These are phyloP conservation scores for Tribolium freemani DNA, from an alignment of 2,888 invertebrate species.

Conservation along the genomic window DNA sequence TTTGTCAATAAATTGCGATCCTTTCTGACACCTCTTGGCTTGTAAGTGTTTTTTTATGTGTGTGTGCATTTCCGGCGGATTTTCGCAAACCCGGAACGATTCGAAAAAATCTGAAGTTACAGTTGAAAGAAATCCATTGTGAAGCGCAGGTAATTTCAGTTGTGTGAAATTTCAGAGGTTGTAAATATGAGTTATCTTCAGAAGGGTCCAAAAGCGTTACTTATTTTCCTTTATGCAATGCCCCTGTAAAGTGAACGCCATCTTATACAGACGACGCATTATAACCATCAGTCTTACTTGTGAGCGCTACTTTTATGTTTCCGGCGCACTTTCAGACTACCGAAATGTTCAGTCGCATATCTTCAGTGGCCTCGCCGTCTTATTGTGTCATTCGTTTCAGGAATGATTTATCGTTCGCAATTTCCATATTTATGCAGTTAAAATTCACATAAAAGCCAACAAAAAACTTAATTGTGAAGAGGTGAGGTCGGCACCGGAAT, in stretches of 20 bases:
- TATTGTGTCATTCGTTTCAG: constrained; percentile 37
- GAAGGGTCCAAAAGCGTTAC: constrained; percentile 12
- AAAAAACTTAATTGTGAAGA: constrained; percentile 31
- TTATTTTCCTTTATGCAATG: constrained; percentile 36
- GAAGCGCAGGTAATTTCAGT: constrained; percentile 4
- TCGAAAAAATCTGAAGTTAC: not conserved
- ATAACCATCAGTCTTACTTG: constrained; percentile 44
- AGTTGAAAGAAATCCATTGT: not conserved
- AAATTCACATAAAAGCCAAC: constrained; percentile 22
- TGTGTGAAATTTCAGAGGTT: constrained; percentile 4
- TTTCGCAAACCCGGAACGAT: not conserved
- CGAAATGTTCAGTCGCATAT: constrained; percentile 33
- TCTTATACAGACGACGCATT: constrained; percentile 34
- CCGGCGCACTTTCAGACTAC: constrained; percentile 39
- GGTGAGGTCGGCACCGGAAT: constrained; percentile 19
- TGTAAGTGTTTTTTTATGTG: not conserved
- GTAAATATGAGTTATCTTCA: constrained; percentile 23
- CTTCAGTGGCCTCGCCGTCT: constrained; percentile 33
- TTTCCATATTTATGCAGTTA: constrained; percentile 38
- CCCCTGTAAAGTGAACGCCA: constrained; percentile 29
- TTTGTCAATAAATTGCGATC: too few relatives aligned
- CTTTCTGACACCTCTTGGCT: not conserved
- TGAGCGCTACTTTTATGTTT: constrained; percentile 39
- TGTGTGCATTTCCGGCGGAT: not conserved
- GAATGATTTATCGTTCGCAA: constrained; percentile 32